Conservation (phyloP, 1,140 invertebrate species). For the Neomicropteryx cornuta region DNA sequence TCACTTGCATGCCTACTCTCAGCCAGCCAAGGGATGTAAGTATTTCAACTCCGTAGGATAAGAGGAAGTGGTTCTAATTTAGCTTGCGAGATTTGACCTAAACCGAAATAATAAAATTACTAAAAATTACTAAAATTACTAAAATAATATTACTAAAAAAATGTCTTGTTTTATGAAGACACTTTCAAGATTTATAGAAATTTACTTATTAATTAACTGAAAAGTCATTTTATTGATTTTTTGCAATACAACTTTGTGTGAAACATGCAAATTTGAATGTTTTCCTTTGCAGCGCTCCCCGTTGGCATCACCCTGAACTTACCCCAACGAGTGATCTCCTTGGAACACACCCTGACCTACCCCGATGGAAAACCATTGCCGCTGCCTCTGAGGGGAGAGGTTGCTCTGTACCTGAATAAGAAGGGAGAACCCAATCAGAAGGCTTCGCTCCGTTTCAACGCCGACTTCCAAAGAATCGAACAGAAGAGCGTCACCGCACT, state of each 20-base stretch:
- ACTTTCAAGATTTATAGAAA: no score
- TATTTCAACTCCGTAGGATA: no score
- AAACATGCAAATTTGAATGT: no score
- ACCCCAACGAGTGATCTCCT: slow-evolving; percentile 50
- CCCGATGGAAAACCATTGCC: slow-evolving; percentile 24
- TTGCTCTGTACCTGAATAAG: slow-evolving; percentile 56
- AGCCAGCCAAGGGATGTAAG: slow-evolving; percentile 42
- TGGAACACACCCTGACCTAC: slow-evolving; percentile 38
- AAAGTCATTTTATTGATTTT: no score
- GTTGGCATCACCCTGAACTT: slow-evolving; percentile 45
- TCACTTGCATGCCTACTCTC: slow-evolving; percentile 49
- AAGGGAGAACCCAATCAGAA: slow-evolving; percentile 54
- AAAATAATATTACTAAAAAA: no score
- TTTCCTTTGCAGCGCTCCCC: slow-evolving; percentile 22
- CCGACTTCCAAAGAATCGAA: slow-evolving; percentile 36
- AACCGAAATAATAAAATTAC: no score
- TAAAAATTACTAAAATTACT: no score
- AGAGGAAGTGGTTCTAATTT: no score
- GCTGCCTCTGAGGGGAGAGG: slow-evolving; percentile 30
- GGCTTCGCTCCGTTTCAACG: slow-evolving; percentile 34
- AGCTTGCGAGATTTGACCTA: no score
- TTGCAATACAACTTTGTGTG: no score
- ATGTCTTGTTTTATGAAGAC: no score
- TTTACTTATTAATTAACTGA: no score
- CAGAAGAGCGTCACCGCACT: slow-evolving; percentile 33